phyloP scores from a whole-genome alignment of 2,113 vertebrate genomes.

The Phodopus roborovskii region DNA sequence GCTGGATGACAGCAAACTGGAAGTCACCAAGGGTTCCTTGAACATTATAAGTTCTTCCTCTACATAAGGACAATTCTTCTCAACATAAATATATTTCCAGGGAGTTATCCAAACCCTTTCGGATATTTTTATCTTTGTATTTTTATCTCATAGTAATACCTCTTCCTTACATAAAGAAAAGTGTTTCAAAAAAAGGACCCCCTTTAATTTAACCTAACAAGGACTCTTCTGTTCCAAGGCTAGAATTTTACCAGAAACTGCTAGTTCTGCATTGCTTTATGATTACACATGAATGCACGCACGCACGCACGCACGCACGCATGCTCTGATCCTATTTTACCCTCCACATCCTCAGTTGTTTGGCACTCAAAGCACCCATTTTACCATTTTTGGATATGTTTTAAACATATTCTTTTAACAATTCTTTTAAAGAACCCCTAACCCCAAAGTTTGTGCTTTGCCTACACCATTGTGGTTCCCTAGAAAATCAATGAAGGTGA shows the following conservation, averaged over 20 bases:
- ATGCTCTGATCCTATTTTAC: background rate
- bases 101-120: background rate
- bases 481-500: slow-evolving; percentile 11
- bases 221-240: slow-evolving; percentile 7
- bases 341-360: background rate
- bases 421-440: background rate
- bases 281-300: background rate
- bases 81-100: background rate
- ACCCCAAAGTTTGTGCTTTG: slow-evolving; percentile 36
- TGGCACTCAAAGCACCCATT: background rate
- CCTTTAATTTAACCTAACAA: slow-evolving; percentile 10
- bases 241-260: slow-evolving; percentile 45
- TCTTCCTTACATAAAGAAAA: slow-evolving; percentile 48
- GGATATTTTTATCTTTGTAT: background rate
- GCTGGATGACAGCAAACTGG: rapidly evolving
- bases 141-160: background rate
- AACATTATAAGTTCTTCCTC: background rate
- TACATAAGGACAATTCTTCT: background rate
- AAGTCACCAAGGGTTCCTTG: background rate
- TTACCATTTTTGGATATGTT: background rate
- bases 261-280: background rate
- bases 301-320: background rate
- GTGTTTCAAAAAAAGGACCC: slow-evolving; percentile 52
- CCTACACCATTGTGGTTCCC: background rate
- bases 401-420: too few relatives aligned